Evolutionary conservation across 2,113 vertebrate genomes (phyloP), one percentile per base, ranked within the genome.

Genomic region (Sisor rabdophorus): DNA sequence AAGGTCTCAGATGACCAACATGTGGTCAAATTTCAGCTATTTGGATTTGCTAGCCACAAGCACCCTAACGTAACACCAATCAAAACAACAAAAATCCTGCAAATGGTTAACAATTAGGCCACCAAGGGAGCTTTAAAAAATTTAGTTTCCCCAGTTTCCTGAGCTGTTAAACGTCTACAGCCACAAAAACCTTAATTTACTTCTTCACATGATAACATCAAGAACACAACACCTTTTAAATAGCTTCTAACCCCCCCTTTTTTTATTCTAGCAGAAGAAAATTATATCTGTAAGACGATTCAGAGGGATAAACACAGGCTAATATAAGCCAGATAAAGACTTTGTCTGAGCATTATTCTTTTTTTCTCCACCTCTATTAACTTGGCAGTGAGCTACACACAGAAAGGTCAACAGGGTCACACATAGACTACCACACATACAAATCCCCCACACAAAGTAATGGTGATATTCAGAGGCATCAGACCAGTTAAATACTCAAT

Each of bases 401-500:
- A 19, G 55, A 70, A 50, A 76, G 47, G 68, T 32, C 47, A 74
- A 22, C 36, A 30, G 19, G 65, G 44, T 70, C 56, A 73, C 60
- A 67, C 52, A 26, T 16, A 48, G 40, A 44, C 40, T 1, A 44
- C 40, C 40, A 44, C 9, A 44, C 40, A 44, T 9, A 44, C 40
- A 44, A 4, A 1, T 10, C 5, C 40, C 40, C 4, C 73, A 63
- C 36, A 60, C 22, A 22, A 44, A 71, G 67, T 75, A 69, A 79
- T 69, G 26, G 24, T 24, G 30, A 54, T 55, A 75, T 74, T 44
- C 53, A 40, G 22, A 53, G 50, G 30, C 76, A 64, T 13, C 58
- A 63, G 68, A 60, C 67, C 71, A 78, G 32, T 53, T 75, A 58
- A 50, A 81, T 71, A 54, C 69, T 74, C 26, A 63, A 70, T 74